These are phyloP conservation scores for Ophion costatus DNA, from an alignment of 2,888 invertebrate species.

Conservation along the genomic window DNA sequence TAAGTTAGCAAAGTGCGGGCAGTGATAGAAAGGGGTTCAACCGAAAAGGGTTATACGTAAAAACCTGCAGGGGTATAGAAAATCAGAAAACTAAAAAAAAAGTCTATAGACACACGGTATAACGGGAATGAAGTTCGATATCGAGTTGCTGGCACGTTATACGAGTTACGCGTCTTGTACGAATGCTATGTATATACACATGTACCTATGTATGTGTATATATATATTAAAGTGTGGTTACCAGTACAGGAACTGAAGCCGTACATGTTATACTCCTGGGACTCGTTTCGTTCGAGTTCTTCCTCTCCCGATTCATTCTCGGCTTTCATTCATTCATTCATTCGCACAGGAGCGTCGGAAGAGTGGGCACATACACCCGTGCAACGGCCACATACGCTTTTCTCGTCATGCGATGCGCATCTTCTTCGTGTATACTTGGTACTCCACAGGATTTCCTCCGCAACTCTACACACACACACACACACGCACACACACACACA, in stretches of 20 bases:
- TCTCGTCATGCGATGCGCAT: slow-evolving; percentile 14
- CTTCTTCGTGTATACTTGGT: neutral
- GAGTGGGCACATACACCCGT: neutral
- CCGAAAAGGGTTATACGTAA: neutral
- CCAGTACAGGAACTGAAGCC: neutral
- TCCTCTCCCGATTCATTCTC: slow-evolving; percentile 49
- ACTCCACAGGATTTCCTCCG: neutral
- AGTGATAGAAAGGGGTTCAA: no score
- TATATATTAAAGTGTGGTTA: neutral
- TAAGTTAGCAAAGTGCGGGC: no score
- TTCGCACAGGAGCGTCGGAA: slow-evolving; percentile 17
- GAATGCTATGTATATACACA: slow-evolving; percentile 18
- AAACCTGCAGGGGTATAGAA: neutral
- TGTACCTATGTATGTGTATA: neutral
- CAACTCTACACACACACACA: neutral
- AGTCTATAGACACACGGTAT: neutral
- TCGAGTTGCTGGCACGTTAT: slow-evolving; percentile 48
- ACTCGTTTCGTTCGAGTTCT: slow-evolving; percentile 38
- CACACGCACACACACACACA: neutral
- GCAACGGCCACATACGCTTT: neutral
- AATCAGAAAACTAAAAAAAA: neutral
- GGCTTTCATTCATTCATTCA: slow-evolving; percentile 51
- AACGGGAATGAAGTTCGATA: slow-evolving; percentile 50
- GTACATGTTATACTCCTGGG: slow-evolving; percentile 41
- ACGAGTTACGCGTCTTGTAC: slow-evolving; percentile 56